These are phyloP conservation scores for Trichonephila inaurata DNA, from an alignment of 1,140 invertebrate genomes.

Conservation along the genomic window DNA sequence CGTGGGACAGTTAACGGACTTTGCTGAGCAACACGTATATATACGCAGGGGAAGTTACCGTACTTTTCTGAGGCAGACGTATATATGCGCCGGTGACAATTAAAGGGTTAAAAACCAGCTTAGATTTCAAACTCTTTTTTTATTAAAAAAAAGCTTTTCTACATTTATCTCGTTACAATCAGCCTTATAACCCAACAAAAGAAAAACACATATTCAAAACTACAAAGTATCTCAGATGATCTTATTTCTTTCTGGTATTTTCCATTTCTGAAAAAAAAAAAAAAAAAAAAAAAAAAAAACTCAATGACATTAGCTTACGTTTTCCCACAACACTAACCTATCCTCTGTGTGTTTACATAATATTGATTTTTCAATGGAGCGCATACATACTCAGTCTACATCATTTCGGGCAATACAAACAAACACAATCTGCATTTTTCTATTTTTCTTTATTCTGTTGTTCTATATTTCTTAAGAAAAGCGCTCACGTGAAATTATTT, in stretches of 20 bases:
- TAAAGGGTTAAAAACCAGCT: no score
- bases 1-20: no score
- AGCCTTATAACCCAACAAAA: no score
- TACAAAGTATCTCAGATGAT: neutral
- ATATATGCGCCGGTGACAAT: no score
- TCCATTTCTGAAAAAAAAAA: no score
- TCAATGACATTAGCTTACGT: neutral
- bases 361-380: neutral
- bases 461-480: conserved; percentile 5
- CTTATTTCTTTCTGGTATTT: neutral
- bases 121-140: no score
- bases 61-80: no score
- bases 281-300: no score
- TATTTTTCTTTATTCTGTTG: neutral
- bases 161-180: no score
- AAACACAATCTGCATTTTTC: neutral
- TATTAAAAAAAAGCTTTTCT: no score
- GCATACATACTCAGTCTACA: neutral
- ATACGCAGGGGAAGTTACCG: no score
- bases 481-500: neutral
- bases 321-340: neutral
- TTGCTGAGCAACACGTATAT: no score
- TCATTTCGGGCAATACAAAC: neutral
- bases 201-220: neutral
- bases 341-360: neutral